A percentile compares a stretch with the other conserved stretches of the same genome.
phyloP scores from a whole-genome alignment of 2,888 invertebrate species.

The Trichogramma dendrolimi region DNA sequence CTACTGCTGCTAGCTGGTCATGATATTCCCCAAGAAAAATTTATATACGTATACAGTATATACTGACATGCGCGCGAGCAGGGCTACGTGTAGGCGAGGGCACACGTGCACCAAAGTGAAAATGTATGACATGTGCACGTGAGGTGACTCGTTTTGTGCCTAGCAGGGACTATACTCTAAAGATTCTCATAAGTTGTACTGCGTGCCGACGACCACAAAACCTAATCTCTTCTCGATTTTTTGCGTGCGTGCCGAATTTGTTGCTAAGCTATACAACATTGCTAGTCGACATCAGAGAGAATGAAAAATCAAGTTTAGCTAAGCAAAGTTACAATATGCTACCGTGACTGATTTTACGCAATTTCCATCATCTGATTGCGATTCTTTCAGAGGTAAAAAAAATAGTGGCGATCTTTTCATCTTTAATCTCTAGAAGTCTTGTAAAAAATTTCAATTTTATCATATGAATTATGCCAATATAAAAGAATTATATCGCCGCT shows the following conservation, averaged over 20 bases:
- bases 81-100: slow-evolving; percentile 42
- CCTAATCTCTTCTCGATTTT: slow-evolving; percentile 43
- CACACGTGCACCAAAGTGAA: slow-evolving; percentile 53
- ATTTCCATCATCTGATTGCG: neutral
- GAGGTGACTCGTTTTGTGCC: slow-evolving; percentile 39
- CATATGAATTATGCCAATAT: too few relatives aligned
- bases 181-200: slow-evolving; percentile 48
- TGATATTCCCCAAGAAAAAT: too few relatives aligned
- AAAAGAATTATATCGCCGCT: too few relatives aligned
- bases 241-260: neutral
- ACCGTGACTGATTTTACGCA: neutral
- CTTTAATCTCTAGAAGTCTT: too few relatives aligned
- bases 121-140: slow-evolving; percentile 48
- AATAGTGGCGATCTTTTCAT: too few relatives aligned
- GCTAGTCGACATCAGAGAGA: neutral
- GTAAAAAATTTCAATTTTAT: too few relatives aligned
- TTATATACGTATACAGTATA: too few relatives aligned
- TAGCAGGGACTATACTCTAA: slow-evolving; percentile 29
- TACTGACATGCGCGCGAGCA: slow-evolving; percentile 3
- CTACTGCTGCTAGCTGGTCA: too few relatives aligned
- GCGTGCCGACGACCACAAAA: slow-evolving; percentile 23
- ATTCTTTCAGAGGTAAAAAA: too few relatives aligned
- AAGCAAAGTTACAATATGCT: neutral
- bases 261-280: too few relatives aligned
- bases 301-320: neutral